Conservation (phyloP, 2,113 vertebrate species). For the Erinaceus europaeus region DNA sequence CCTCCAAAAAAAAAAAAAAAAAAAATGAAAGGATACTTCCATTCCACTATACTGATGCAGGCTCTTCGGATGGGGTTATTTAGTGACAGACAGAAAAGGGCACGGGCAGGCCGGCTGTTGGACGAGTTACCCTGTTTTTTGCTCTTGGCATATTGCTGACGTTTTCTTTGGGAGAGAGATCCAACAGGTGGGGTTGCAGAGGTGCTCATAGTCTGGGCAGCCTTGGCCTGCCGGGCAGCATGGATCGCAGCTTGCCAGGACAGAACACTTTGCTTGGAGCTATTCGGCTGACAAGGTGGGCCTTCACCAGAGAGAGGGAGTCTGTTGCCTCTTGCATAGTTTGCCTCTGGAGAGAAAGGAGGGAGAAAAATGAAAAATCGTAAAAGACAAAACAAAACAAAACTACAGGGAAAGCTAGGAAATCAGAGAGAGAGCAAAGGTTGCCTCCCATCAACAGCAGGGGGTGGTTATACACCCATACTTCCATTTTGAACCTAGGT, state of each 20-base stretch:
- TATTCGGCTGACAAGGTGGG: constrained; percentile 91
- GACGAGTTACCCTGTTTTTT: constrained; percentile 97
- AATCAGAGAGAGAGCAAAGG: neutral
- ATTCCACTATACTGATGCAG: constrained; percentile 99
- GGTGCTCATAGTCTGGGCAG: constrained; percentile 95
- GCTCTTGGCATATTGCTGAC: constrained; percentile 99
- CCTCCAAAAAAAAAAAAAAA: too few species aligned
- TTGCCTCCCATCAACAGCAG: neutral
- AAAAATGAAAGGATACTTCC: constrained; percentile 97
- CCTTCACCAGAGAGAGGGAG: constrained; percentile 92
- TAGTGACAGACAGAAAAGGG: constrained; percentile 98
- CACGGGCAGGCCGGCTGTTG: constrained; percentile 94
- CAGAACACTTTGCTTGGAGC: constrained; percentile 89
- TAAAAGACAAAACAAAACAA: neutral
- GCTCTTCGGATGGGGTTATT: constrained; percentile 99
- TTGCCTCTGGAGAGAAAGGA: constrained; percentile 90
- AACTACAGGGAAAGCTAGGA: neutral
- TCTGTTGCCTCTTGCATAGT: constrained; percentile 98
- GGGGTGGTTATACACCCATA: neutral
- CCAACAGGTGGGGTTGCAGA: constrained; percentile 92
- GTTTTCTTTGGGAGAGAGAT: constrained; percentile 98
- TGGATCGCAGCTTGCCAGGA: constrained; percentile 97
- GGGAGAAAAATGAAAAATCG: constrained; percentile 39
- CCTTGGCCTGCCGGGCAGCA: constrained; percentile 97
- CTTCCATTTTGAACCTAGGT: neutral